A percentile compares a stretch with the other conserved stretches of the same genome.
phyloP scores from a whole-genome alignment of 2,888 invertebrate species.

The Cyclophora punctaria region DNA sequence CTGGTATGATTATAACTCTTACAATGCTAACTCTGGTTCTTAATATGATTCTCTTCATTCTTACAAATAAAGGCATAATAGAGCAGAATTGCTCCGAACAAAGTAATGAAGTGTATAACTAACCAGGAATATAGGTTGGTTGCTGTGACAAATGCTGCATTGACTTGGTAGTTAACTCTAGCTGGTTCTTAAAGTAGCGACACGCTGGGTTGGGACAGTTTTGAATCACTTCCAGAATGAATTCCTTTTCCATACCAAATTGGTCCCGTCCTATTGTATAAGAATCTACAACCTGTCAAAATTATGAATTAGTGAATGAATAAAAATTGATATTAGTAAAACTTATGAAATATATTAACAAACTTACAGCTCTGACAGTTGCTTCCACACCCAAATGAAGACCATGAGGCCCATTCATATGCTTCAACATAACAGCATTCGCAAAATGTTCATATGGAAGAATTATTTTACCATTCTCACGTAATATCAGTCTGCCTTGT shows the following conservation, averaged over 20 bases:
- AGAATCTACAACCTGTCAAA: constrained; percentile 82
- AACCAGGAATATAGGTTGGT: constrained; percentile 71
- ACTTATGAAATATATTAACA: background rate
- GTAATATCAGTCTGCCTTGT: constrained; percentile 86
- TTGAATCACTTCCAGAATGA: constrained; percentile 90
- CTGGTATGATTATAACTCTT: no score
- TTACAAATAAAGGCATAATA: no score
- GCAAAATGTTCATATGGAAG: constrained; percentile 93
- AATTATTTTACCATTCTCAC: constrained; percentile 92
- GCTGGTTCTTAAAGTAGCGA: constrained; percentile 89
- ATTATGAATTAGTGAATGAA: no score
- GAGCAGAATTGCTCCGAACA: no score
- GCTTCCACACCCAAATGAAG: constrained; percentile 88
- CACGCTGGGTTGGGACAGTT: constrained; percentile 92
- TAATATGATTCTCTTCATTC: no score
- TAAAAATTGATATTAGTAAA: no score
- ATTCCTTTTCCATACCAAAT: constrained; percentile 93
- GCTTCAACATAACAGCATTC: constrained; percentile 92
- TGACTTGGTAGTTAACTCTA: constrained; percentile 82
- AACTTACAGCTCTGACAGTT: constrained; percentile 86
- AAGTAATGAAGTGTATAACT: background rate
- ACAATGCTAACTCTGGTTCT: no score
- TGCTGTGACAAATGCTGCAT: constrained; percentile 79
- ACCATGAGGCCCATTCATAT: constrained; percentile 92
- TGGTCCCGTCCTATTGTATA: constrained; percentile 88